These are phyloP conservation scores for Chaetophractus vellerosus DNA, from an alignment of 2,797 vertebrate species.

Conservation along the genomic window DNA sequence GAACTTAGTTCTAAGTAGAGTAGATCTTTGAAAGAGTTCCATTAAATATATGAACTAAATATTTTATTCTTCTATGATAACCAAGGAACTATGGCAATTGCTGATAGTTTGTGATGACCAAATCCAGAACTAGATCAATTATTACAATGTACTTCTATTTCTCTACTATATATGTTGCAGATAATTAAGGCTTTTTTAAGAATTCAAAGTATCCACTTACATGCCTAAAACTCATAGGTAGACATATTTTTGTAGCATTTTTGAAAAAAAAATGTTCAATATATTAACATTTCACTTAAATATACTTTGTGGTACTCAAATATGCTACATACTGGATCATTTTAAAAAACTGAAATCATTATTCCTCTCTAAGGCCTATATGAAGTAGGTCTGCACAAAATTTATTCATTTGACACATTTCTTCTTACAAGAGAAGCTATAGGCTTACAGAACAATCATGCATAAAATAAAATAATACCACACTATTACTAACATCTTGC, in stretches of 20 bases:
- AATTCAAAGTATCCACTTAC: not conserved
- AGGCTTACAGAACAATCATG: no score
- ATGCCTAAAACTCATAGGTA: not conserved
- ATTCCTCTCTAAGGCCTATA: not conserved
- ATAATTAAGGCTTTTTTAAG: not conserved
- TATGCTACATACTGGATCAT: not conserved
- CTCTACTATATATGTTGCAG: not conserved
- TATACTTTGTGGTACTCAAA: not conserved
- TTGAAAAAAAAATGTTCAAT: not conserved
- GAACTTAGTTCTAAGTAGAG: not conserved
- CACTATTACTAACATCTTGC: no score
- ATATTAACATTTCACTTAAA: not conserved
- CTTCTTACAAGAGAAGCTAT: no score
- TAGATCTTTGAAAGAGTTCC: not conserved
- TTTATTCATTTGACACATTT: not conserved
- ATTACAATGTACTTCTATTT: not conserved
- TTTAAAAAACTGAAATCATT: not conserved
- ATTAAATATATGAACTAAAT: constrained; percentile 16
- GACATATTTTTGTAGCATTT: not conserved
- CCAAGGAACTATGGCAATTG: not conserved
- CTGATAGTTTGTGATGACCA: not conserved
- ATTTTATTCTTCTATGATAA: not conserved
- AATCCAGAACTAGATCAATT: not conserved
- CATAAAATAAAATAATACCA: no score
- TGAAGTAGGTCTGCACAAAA: not conserved